Evolutionary conservation across 1,140 invertebrate species (phyloP).

Genomic region (Trachymyrmex septentrionalis): DNA sequence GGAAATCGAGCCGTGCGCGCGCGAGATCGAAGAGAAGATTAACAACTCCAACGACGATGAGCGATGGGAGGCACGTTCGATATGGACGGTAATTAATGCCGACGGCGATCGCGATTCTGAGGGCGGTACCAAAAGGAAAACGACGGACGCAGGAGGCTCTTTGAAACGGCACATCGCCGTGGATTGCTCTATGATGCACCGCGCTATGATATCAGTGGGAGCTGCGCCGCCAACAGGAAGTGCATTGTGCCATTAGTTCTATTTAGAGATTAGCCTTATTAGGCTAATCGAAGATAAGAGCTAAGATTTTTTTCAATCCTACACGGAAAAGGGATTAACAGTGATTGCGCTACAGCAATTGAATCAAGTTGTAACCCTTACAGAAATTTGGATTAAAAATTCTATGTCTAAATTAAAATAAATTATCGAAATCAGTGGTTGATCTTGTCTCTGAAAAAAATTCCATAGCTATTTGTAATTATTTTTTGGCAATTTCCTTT

Average conservation of each 20-base stretch:
- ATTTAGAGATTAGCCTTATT: constrained; percentile 67
- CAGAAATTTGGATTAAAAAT: too few species aligned
- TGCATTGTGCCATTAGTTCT: constrained; percentile 77
- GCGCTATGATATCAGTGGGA: constrained; percentile 17
- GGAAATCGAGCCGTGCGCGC: constrained; percentile 48
- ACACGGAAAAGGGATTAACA: background rate
- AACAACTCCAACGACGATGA: constrained; percentile 61
- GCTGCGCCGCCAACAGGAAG: constrained; percentile 69
- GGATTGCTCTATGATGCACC: constrained; percentile 21
- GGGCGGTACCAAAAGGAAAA: constrained; percentile 56
- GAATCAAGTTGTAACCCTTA: background rate
- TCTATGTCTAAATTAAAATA: too few species aligned
- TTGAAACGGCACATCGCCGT: constrained; percentile 56
- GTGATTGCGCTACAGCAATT: background rate
- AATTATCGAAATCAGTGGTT: too few species aligned
- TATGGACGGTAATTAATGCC: constrained; percentile 73
- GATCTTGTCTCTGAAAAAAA: too few species aligned
- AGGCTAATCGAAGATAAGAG: constrained; percentile 76
- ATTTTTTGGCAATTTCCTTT: too few species aligned
- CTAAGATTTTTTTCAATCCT: constrained; percentile 37
- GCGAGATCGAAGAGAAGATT: constrained; percentile 61
- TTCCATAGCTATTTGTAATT: too few species aligned
- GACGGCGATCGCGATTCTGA: constrained; percentile 62
- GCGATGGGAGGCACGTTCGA: constrained; percentile 64
- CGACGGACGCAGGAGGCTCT: constrained; percentile 13